Base-by-base conservation (phyloP, 1,140 invertebrate genomes). In the Pseudomyrmex pallidus region DNA sequence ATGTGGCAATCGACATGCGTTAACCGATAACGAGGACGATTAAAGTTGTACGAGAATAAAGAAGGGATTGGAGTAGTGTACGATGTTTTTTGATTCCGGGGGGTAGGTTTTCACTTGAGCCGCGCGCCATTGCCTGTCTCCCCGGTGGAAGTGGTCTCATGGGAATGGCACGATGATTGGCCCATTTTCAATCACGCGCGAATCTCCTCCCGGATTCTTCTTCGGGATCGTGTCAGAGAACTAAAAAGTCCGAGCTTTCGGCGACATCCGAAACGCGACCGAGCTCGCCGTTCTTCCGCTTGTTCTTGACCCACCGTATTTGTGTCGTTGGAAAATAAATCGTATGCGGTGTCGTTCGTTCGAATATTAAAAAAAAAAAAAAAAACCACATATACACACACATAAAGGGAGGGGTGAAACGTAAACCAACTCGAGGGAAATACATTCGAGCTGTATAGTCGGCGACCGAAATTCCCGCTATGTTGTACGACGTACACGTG, bases 281-380 rank as follows among this genome's bases (percentile, higher is more conserved):
- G 25, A 64, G 62, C 20, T 15, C 46, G 46, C 7, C n/a, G n/a
- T 15, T 7, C 1, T 10, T 59, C 57, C 50, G 13, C 17, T 3
- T 22, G 2, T 44, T 15, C 10, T 35, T 35, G 35, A 35, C 35
- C 35, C 35, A 35, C 12, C 35, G 35, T 70, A 78, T 70, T 57
- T 46, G 76, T 48, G 20, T 50, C 76, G 15, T 57, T 78, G 22
- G 68, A 68, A 68, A 68, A 78, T 68, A 78, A 78, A 78, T 78
- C 64, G 52, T 35, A 15, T 64, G 13, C 76, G 35, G 17, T 17
- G 15, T 10, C 5, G 52, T 10, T 54, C 25, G 61, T 50, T n/a
- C 48, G 9, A 20, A 25, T 78, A 57, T 78, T 70, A 35, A 57
- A 78, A 78, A 59, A 64, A 78, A 78, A 78, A 57, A 57, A 20